Evolutionary conservation across 2,888 invertebrate species (phyloP), one percentile per base, ranked within the genome.

Genomic region (Diarsia rubi): DNA sequence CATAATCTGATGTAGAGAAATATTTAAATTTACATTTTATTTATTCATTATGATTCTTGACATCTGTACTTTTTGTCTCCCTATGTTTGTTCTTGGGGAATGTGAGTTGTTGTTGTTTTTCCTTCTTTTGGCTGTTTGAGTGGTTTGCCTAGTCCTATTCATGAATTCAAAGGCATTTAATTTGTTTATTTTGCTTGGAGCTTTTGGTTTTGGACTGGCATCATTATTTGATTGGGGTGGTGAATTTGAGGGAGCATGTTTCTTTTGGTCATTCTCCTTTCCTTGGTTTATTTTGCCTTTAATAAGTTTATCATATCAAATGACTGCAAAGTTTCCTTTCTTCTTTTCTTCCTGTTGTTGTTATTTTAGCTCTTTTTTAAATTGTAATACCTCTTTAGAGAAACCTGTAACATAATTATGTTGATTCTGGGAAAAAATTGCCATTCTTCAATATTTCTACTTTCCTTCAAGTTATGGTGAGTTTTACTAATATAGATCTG

Each of bases 291-390:
- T n/a, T n/a, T n/a, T n/a, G n/a, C n/a, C n/a, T n/a, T n/a, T n/a
- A n/a, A n/a, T n/a, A n/a, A n/a, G n/a, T 11, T n/a, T n/a, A 52
- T 52, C n/a, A 3, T 52, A 52, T 11, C n/a, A 3, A 52, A n/a
- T 52, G n/a, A 52, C 11, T n/a, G 52, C n/a, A 52, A 52, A 9
- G n/a, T 52, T n/a, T 52, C 52, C 52, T 52, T 52, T n/a, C 52
- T 52, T 52, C 52, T n/a, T n/a, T n/a, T n/a, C n/a, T n/a, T n/a
- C n/a, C n/a, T 52, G 52, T 52, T 52, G n/a, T 52, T 52, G 52
- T 21, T 11, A n/a, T n/a, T 52, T 52, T 52, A 52, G n/a, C 11
- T 52, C n/a, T 9, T 52, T n/a, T 11, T n/a, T 52, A n/a, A 52
- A n/a, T n/a, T 52, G n/a, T n/a, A 52, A n/a, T n/a, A 52, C n/a